Percentiles rank a stretch among this genome's conserved stretches.
Evolutionary conservation across 2,113 vertebrate species (phyloP).

Genomic region (Mormoops blainvillei): DNA sequence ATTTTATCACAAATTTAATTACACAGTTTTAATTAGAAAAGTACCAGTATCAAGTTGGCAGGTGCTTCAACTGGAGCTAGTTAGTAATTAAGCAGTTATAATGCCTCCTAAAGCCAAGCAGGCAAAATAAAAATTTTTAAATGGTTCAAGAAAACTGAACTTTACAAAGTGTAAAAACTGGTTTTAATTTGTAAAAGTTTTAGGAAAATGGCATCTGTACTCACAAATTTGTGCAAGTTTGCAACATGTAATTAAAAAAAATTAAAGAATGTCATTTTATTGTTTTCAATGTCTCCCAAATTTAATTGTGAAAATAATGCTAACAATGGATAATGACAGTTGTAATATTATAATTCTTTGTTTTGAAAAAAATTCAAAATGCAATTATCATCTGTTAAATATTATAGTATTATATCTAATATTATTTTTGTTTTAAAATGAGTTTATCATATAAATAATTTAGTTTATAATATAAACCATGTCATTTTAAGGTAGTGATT

Average conservation of each 20-base stretch:
- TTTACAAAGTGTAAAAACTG: not conserved
- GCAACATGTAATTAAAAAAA: not conserved
- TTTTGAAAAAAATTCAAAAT: not conserved
- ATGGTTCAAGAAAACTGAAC: not conserved
- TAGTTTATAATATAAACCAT: not conserved
- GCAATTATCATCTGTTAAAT: not conserved
- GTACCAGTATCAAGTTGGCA: constrained; percentile 27
- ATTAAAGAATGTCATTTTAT: not conserved
- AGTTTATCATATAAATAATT: not conserved
- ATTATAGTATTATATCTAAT: not conserved
- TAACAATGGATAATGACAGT: not conserved
- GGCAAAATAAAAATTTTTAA: not conserved
- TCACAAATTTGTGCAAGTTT: not conserved
- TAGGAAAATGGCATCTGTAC: not conserved
- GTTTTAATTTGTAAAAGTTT: not conserved
- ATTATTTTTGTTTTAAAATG: not conserved
- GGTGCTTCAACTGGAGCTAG: not conserved
- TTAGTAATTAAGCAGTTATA: constrained; percentile 25
- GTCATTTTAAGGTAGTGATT: not conserved
- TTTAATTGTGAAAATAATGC: not conserved
- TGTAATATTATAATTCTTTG: not conserved
- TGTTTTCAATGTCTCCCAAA: not conserved
- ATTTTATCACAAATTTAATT: constrained; percentile 50
- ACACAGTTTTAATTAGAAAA: constrained; percentile 49
- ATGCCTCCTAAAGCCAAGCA: constrained; percentile 11